Evolutionary conservation across 2,888 invertebrate genomes (phyloP).

Genomic region (Tetragnatha montana): DNA sequence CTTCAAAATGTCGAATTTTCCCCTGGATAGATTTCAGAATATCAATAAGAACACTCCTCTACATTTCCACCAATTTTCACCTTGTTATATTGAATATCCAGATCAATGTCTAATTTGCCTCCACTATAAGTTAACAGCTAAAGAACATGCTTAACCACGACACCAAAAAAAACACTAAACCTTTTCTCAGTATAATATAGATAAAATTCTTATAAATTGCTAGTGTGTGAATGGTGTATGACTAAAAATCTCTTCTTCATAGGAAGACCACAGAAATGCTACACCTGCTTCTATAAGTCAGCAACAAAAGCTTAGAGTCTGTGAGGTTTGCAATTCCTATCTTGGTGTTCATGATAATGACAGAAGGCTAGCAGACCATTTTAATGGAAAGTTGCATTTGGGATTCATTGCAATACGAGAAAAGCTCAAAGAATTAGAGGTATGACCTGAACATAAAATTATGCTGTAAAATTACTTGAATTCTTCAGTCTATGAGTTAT

Average conservation of each 20-base stretch:
- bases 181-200: too few species aligned
- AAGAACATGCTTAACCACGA: too few species aligned
- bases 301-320: conserved; percentile 96
- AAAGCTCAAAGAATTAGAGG: conserved; percentile 66
- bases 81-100: too few species aligned
- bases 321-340: conserved; percentile 98
- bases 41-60: too few species aligned
- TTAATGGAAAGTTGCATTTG: conserved; percentile 98
- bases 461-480: neutral
- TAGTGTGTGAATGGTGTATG: too few species aligned
- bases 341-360: conserved; percentile 99
- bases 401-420: conserved; percentile 94
- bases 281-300: conserved; percentile 96
- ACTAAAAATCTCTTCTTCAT: conserved; percentile 42
- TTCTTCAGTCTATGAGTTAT: neutral
- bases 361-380: conserved; percentile 97
- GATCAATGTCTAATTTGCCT: too few species aligned
- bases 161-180: too few species aligned
- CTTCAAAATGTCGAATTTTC: too few species aligned
- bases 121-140: too few species aligned
- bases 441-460: conserved; percentile 4
- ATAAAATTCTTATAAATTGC: too few species aligned
- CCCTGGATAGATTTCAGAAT: too few species aligned
- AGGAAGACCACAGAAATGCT: conserved; percentile 94
- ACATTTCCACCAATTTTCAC: too few species aligned